Percentiles rank a stretch among this genome's conserved stretches.
phyloP scores from a whole-genome alignment of 1,140 invertebrate species.

The Drosophila nannoptera region DNA sequence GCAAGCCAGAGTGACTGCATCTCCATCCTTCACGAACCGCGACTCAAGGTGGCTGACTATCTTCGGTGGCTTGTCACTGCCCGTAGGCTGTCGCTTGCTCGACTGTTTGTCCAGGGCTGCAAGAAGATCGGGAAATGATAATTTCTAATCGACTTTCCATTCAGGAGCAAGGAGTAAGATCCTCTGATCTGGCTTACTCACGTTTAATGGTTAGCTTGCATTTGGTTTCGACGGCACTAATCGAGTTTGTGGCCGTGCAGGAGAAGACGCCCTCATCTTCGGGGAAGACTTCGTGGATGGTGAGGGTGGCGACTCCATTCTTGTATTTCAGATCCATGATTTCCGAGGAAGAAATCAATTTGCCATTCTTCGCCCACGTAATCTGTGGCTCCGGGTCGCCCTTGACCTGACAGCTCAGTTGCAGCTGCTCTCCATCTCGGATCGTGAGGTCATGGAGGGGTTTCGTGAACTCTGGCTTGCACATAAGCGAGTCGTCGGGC shows the following conservation, averaged over 20 bases:
- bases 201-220: constrained; percentile 91
- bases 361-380: constrained; percentile 90
- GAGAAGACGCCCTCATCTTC: constrained; percentile 94
- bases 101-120: constrained; percentile 83
- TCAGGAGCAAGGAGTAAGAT: too few relatives aligned
- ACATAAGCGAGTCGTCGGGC: constrained; percentile 91
- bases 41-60: constrained; percentile 92
- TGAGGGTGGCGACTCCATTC: constrained; percentile 89
- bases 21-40: constrained; percentile 90
- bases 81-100: constrained; percentile 79
- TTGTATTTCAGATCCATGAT: constrained; percentile 95
- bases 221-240: constrained; percentile 89
- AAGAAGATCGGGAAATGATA: constrained; percentile 14
- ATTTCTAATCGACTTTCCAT: neutral
- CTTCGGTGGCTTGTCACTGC: constrained; percentile 86
- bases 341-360: constrained; percentile 87
- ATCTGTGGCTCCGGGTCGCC: constrained; percentile 96
- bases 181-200: constrained; percentile 81
- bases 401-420: constrained; percentile 88
- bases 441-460: constrained; percentile 85
- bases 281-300: constrained; percentile 94
- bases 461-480: constrained; percentile 88
- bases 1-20: constrained; percentile 90
- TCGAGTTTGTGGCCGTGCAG: constrained; percentile 94
- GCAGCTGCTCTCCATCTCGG: constrained; percentile 89